Evolutionary conservation across 2,888 invertebrate genomes (phyloP).

Genomic region (Phyto melanocephala): DNA sequence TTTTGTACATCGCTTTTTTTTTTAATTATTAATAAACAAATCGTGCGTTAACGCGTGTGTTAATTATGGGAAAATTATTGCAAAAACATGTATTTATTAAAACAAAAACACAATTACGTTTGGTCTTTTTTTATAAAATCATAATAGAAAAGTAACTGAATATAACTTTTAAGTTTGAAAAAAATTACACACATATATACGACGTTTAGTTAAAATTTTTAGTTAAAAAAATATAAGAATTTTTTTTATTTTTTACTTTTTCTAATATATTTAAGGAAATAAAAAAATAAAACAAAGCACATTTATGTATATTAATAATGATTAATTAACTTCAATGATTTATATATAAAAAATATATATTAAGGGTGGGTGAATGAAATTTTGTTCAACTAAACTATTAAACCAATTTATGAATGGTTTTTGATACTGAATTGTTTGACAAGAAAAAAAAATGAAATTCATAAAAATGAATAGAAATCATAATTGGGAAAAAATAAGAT

Average conservation of each 20-base stretch:
- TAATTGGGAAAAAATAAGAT: conserved; percentile 39
- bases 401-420: conserved; percentile 44
- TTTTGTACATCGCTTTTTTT: background rate
- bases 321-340: conserved; percentile 43
- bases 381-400: conserved; percentile 38
- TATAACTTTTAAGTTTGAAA: conserved; percentile 48
- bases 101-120: conserved; percentile 42
- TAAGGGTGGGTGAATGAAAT: conserved; percentile 49
- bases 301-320: conserved; percentile 57
- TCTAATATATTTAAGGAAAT: conserved; percentile 27
- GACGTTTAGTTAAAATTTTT: conserved; percentile 68
- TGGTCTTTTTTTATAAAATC: conserved; percentile 23
- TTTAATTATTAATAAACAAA: conserved; percentile 29
- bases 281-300: conserved; percentile 51
- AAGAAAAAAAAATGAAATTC: conserved; percentile 11
- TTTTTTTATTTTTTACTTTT: background rate
- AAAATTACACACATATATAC: conserved; percentile 75
- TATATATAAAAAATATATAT: conserved; percentile 34
- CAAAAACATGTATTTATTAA: conserved; percentile 33
- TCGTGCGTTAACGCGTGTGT: conserved; percentile 49
- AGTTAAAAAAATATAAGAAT: conserved; percentile 67
- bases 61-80: background rate
- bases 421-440: conserved; percentile 19
- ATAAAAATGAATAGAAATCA: conserved; percentile 55
- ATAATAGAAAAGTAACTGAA: conserved; percentile 38